phyloP scores from a whole-genome alignment of 2,113 vertebrate genomes.

The Myotis davidii region DNA sequence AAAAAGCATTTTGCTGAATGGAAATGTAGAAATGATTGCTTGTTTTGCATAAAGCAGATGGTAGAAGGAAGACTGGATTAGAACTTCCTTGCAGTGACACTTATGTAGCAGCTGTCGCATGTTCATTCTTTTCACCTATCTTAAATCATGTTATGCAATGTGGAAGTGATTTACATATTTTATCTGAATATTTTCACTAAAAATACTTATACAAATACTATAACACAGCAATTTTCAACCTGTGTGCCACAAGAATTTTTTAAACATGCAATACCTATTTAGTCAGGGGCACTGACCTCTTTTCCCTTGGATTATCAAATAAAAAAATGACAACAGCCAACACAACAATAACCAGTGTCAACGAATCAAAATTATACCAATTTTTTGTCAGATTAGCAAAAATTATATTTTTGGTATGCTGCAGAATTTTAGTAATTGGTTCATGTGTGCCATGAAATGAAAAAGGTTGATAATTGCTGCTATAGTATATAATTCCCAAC shows the following conservation, averaged over 20 bases:
- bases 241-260: no score
- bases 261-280: background rate
- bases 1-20: conserved; percentile 80
- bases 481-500: conserved; percentile 3
- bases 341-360: background rate
- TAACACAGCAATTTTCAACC: no score
- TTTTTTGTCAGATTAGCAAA: background rate
- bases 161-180: conserved; percentile 72
- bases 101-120: conserved; percentile 93
- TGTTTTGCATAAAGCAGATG: conserved; percentile 97
- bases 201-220: background rate
- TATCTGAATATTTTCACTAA: conserved; percentile 63
- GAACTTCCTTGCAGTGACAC: conserved; percentile 83
- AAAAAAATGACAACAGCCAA: background rate
- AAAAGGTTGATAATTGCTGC: no score
- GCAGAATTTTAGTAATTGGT: background rate
- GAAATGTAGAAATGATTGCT: conserved; percentile 90
- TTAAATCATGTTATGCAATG: conserved; percentile 72
- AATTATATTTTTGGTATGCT: background rate
- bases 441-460: background rate
- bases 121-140: conserved; percentile 82
- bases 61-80: conserved; percentile 78
- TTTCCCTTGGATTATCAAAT: background rate
- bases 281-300: background rate
- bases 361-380: background rate